Evolutionary conservation across 2,797 vertebrate species (phyloP).

Genomic region (Pseudochaenichthys georgianus): DNA sequence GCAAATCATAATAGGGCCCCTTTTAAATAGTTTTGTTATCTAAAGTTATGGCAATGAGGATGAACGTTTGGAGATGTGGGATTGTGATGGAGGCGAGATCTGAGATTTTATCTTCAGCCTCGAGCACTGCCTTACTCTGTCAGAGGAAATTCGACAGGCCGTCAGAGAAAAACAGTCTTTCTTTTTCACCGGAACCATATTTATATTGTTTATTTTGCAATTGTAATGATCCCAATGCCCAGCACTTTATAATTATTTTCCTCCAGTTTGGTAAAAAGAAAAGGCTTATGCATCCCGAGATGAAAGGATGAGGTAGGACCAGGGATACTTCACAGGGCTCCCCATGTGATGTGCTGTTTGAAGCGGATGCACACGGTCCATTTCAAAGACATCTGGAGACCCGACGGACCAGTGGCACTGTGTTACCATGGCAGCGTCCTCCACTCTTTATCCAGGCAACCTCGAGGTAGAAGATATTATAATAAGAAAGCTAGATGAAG

Average conservation of each 20-base stretch:
- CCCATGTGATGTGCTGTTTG: slow-evolving; percentile 75
- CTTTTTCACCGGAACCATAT: slow-evolving; percentile 13
- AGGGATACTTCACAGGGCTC: slow-evolving; percentile 68
- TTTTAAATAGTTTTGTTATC: no score
- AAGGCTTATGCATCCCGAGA: slow-evolving; percentile 66
- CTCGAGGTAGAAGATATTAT: slow-evolving; percentile 48
- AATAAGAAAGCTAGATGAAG: slow-evolving; percentile 36
- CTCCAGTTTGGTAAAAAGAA: slow-evolving; percentile 45
- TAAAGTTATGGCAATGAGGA: no score
- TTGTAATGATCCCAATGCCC: slow-evolving; percentile 33
- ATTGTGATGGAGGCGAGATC: no score
- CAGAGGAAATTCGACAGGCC: slow-evolving; percentile 26
- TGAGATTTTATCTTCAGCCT: not conserved
- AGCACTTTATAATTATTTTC: slow-evolving; percentile 44
- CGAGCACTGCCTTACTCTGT: slow-evolving; percentile 6
- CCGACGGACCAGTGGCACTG: slow-evolving; percentile 61
- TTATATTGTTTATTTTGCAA: slow-evolving; percentile 36
- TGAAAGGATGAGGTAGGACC: slow-evolving; percentile 77
- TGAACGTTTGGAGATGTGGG: no score
- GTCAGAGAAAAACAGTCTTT: slow-evolving; percentile 28
- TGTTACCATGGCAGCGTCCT: slow-evolving; percentile 78
- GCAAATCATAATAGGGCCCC: no score
- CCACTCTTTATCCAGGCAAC: slow-evolving; percentile 41
- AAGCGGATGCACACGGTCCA: slow-evolving; percentile 69
- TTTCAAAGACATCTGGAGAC: slow-evolving; percentile 81